These are phyloP conservation scores for Geophilus truncorum DNA, from an alignment of 2,888 invertebrate genomes.

Conservation along the genomic window DNA sequence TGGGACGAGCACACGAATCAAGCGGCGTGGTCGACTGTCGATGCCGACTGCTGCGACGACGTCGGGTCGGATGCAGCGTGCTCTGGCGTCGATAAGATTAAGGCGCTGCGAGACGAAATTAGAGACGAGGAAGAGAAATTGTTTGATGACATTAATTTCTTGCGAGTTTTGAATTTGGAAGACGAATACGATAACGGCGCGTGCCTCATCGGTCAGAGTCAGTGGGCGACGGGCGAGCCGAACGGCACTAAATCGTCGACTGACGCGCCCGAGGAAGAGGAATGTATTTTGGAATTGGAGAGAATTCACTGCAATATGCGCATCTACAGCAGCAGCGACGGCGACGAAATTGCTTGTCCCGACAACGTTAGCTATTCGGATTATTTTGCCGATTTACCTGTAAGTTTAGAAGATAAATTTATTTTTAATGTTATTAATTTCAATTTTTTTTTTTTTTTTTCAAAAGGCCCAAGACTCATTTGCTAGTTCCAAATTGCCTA, in stretches of 20 bases:
- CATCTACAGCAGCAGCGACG: conserved; percentile 32
- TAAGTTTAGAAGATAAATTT: not conserved
- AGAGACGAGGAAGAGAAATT: conserved; percentile 37
- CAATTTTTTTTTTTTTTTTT: not conserved
- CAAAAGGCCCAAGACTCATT: conserved; percentile 18
- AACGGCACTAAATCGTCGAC: not conserved
- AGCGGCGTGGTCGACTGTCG: not conserved
- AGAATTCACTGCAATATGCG: conserved; percentile 32
- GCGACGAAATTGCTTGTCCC: conserved; percentile 28
- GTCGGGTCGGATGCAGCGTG: not conserved
- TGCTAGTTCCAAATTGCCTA: conserved; percentile 30
- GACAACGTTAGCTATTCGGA: conserved; percentile 33
- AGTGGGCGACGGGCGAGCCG: not conserved
- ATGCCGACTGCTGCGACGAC: not conserved
- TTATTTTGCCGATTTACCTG: conserved; percentile 19
- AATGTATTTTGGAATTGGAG: conserved; percentile 35
- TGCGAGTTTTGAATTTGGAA: conserved; percentile 35
- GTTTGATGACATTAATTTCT: conserved; percentile 36
- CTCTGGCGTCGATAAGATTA: not conserved
- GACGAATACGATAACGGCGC: conserved; percentile 31
- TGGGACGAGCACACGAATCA: not conserved
- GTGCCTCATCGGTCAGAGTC: not conserved
- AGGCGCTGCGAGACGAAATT: conserved; percentile 34
- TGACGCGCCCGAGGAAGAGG: conserved; percentile 32
- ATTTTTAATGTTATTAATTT: not conserved